These are phyloP conservation scores for Arizona elegans DNA, from an alignment of 2,113 vertebrate species.

Conservation along the genomic window DNA sequence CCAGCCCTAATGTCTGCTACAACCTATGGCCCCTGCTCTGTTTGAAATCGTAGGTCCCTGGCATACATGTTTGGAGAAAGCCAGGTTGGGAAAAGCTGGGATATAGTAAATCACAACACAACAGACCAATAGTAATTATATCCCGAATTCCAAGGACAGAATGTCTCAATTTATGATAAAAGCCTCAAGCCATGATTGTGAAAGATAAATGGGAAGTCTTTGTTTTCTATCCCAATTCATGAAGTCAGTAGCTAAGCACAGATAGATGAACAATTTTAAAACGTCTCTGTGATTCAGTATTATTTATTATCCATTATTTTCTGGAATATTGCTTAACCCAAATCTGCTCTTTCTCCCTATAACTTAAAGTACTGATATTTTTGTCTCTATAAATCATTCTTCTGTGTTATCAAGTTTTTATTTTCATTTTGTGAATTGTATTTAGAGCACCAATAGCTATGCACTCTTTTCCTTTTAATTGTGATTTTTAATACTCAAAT, in stretches of 20 bases:
- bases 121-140: neutral
- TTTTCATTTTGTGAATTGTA: neutral
- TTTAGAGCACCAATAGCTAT: neutral
- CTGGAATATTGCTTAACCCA: neutral
- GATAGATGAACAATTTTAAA: neutral
- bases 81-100: neutral
- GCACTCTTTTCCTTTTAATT: neutral
- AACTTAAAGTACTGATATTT: neutral
- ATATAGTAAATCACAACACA: neutral
- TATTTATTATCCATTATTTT: neutral
- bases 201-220: neutral
- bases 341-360: neutral
- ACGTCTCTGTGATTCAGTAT: neutral
- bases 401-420: neutral
- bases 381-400: neutral
- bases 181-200: neutral
- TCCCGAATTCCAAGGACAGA: neutral
- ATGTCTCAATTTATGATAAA: neutral
- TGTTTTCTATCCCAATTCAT: neutral
- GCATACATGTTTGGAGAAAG: neutral
- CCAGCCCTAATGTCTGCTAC: neutral
- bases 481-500: neutral
- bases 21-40: neutral
- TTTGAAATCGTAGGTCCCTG: neutral
- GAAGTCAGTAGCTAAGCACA: neutral